Evolutionary conservation across 2,888 invertebrate genomes (phyloP).

Genomic region (Tromatobia lineatoria): DNA sequence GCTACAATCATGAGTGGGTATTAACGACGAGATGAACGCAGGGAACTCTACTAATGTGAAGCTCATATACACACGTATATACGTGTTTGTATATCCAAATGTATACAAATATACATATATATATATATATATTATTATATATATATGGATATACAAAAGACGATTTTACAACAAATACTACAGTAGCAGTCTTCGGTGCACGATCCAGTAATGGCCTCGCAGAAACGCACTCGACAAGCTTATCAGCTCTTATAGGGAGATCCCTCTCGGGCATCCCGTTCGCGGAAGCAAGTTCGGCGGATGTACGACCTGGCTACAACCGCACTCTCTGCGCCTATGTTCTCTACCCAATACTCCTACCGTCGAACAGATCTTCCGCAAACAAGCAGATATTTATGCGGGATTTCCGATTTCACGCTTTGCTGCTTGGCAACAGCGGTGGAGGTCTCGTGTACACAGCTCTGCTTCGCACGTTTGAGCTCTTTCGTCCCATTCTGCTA

Average conservation of each 20-base stretch:
- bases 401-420: conserved; percentile 25
- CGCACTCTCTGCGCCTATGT: neutral
- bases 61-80: too few species aligned
- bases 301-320: neutral
- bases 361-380: conserved; percentile 13
- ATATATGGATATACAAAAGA: neutral
- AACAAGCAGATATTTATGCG: conserved; percentile 39
- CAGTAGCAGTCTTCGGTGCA: neutral
- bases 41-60: neutral
- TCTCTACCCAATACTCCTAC: neutral
- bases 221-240: conserved; percentile 25
- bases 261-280: conserved; percentile 1
- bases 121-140: neutral
- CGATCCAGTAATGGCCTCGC: conserved; percentile 22
- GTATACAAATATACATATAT: neutral
- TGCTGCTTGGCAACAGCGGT: neutral
- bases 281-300: conserved; percentile 10
- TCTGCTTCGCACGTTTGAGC: neutral
- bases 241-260: conserved; percentile 30
- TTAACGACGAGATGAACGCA: conserved; percentile 9
- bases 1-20: conserved; percentile 11
- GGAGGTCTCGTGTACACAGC: neutral
- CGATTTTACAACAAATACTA: neutral
- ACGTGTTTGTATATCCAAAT: too few species aligned
- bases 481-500: neutral